phyloP scores from a whole-genome alignment of 2,888 invertebrate genomes.

The Acrobasis consociella region DNA sequence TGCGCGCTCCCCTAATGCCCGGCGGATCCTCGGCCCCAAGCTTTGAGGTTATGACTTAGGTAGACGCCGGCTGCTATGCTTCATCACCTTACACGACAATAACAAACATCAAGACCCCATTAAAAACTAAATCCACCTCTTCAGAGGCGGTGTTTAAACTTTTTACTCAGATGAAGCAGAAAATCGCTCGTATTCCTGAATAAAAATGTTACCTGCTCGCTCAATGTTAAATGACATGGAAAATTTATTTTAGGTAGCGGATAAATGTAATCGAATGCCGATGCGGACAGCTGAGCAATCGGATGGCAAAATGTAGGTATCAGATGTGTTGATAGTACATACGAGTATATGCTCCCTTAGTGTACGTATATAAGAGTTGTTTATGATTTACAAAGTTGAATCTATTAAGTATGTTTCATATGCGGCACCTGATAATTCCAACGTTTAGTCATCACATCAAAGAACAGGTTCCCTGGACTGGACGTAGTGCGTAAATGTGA shows the following conservation, averaged over 20 bases:
- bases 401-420: slow-evolving; percentile 10
- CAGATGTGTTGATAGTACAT: slow-evolving; percentile 24
- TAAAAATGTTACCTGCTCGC: slow-evolving; percentile 10
- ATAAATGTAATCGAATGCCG: slow-evolving; percentile 40
- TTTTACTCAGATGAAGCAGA: slow-evolving; percentile 1
- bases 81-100: slow-evolving; percentile 54
- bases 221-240: slow-evolving; percentile 39
- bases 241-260: slow-evolving; percentile 46
- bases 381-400: slow-evolving; percentile 3
- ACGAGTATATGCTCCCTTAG: background rate
- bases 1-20: slow-evolving; percentile 63
- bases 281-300: slow-evolving; percentile 42
- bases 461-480: slow-evolving; percentile 14
- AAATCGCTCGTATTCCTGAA: background rate
- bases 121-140: slow-evolving; percentile 36
- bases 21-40: slow-evolving; percentile 50
- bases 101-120: slow-evolving; percentile 64
- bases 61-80: slow-evolving; percentile 68
- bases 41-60: slow-evolving; percentile 77
- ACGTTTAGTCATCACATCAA: slow-evolving; percentile 16
- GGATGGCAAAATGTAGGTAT: slow-evolving; percentile 33
- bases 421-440: slow-evolving; percentile 19
- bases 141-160: slow-evolving; percentile 15
- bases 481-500: slow-evolving; percentile 5
- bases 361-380: background rate